These are phyloP conservation scores for Teleogryllus oceanicus DNA, from an alignment of 2,888 invertebrate genomes.

Conservation along the genomic window DNA sequence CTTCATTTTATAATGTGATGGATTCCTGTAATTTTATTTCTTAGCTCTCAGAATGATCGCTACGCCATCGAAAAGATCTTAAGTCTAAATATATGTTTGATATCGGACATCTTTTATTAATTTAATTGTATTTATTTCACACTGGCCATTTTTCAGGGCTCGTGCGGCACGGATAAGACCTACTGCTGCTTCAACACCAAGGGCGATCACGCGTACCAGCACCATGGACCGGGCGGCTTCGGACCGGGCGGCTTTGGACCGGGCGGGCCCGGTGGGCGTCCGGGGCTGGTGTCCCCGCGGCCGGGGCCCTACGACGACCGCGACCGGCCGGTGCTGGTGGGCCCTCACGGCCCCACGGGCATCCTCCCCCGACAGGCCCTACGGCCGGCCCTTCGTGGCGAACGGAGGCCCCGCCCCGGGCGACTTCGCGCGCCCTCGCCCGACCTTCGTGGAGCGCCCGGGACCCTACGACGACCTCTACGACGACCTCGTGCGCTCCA, in stretches of 20 bases:
- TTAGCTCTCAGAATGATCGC: too few relatives aligned
- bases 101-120: too few relatives aligned
- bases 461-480: neutral
- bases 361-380: conserved; percentile 39
- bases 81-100: too few relatives aligned
- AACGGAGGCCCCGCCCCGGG: neutral
- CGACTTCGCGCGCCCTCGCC: neutral
- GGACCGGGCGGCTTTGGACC: conserved; percentile 11
- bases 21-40: too few relatives aligned
- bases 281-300: conserved; percentile 1
- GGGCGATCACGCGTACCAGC: conserved; percentile 31
- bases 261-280: conserved; percentile 25
- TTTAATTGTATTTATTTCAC: too few relatives aligned
- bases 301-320: conserved; percentile 19
- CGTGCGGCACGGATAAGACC: conserved; percentile 60
- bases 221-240: conserved; percentile 11
- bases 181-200: conserved; percentile 57
- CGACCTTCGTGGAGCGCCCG: neutral
- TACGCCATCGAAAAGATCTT: too few relatives aligned
- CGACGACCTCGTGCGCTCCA: conserved; percentile 1
- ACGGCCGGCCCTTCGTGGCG: neutral
- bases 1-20: too few relatives aligned
- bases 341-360: conserved; percentile 56
- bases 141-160: conserved; percentile 51
- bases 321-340: conserved; percentile 45